Evolutionary conservation across 2,797 vertebrate genomes (phyloP), one percentile per base, ranked within the genome.

Genomic region (Erpetoichthys calabaricus): DNA sequence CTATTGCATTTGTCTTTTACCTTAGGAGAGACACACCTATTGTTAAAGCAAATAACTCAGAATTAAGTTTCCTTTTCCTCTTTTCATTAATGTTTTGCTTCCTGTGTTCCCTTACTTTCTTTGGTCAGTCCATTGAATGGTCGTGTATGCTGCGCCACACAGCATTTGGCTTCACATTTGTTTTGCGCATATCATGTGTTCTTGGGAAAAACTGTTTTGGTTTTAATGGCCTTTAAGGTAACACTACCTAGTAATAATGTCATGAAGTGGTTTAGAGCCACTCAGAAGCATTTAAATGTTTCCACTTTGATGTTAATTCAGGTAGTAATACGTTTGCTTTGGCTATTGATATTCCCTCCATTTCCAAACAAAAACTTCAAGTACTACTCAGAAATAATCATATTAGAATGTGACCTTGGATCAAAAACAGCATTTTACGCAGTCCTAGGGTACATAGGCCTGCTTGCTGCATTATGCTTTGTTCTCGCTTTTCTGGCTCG

Each of bases 251-350:
- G 25, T 25, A 25, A 25, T 25, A 25, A 25, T 25, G 25, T 25
- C 25, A 25, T 25, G 25, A 25, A 25, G 25, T 25, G 25, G 25
- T 25, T 79, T 42, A 71, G 75, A 8, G 73, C 76, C 8, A 49
- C 47, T 2, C 75, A 80, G 61, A 83, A 86, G 62, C 82, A 75
- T 53, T 64, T 70, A 45, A 74, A 84, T 56, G 85, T 87, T 59
- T 62, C 65, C 10, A 42, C 72, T 5, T 84, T 80, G 53, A 84
- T 84, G 3, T 63, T 84, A 6, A 63, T 80, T 45, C 86, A 88
- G 79, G 73, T 85, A 1, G 67, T 80, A 6, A 85, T 86, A 62
- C 87, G 83, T 49, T 7, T 49, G 47, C 47, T 49, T 7, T 49
- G 47, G 47, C 47, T 49, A n/a, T 3, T n/a, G n/a, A 7, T 49